phyloP scores from a whole-genome alignment of 2,797 vertebrate genomes.

The Pteronotus mesoamericanus region DNA sequence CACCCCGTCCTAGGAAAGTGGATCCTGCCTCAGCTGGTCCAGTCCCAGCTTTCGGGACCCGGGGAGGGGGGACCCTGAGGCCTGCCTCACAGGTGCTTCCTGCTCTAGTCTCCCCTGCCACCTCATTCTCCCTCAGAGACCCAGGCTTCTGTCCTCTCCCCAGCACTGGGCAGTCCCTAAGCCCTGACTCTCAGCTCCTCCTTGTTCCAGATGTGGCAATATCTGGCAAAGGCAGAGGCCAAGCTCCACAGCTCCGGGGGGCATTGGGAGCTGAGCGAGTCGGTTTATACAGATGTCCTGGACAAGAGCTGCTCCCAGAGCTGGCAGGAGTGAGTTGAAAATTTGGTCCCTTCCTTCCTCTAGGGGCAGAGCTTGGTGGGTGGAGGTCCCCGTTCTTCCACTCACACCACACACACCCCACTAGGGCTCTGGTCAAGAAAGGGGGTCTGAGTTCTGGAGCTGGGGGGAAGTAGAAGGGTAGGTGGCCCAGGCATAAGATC shows the following conservation, averaged over 20 bases:
- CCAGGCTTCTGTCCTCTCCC: background rate
- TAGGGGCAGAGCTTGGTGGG: background rate
- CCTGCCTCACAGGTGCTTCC: conserved; percentile 50
- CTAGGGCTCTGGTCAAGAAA: background rate
- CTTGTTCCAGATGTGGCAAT: conserved; percentile 76
- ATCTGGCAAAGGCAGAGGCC: conserved; percentile 73
- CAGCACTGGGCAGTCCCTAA: background rate
- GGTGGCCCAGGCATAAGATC: background rate
- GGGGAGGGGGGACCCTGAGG: background rate
- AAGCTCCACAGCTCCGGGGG: conserved; percentile 51
- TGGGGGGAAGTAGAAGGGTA: background rate
- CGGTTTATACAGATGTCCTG: conserved; percentile 76
- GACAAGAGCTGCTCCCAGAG: conserved; percentile 79
- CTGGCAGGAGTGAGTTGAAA: conserved; percentile 80
- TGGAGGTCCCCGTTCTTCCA: background rate
- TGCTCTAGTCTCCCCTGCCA: background rate
- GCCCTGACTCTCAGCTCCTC: background rate
- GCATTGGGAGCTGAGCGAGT: conserved; percentile 67
- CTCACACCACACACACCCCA: background rate
- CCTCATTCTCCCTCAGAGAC: conserved; percentile 24
- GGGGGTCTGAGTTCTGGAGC: background rate
- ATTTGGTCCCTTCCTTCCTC: background rate
- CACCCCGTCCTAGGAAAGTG: background rate
- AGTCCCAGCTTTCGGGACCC: background rate
- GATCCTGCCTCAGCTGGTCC: background rate